phyloP scores from a whole-genome alignment of 2,113 vertebrate genomes.

The Cynopterus brachyotis region DNA sequence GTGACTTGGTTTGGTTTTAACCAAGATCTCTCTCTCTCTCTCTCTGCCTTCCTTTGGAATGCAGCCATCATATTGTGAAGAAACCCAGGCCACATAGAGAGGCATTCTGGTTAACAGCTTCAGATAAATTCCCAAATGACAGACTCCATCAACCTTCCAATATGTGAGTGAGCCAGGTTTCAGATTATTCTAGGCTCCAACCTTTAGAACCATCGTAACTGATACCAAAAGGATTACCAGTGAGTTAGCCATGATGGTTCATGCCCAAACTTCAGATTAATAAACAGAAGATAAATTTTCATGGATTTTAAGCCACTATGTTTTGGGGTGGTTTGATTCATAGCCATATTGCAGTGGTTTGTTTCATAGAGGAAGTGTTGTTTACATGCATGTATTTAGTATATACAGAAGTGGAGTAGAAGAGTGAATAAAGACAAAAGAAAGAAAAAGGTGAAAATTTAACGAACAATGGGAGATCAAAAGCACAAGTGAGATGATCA shows the following conservation, averaged over 20 bases:
- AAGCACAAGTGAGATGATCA: background rate
- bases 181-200: background rate
- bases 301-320: background rate
- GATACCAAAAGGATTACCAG: background rate
- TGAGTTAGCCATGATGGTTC: background rate
- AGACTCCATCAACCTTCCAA: background rate
- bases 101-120: background rate
- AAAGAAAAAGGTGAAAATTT: background rate
- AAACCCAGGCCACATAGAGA: background rate
- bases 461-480: slow-evolving; percentile 22
- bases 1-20: background rate
- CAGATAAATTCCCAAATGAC: background rate
- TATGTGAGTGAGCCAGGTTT: background rate
- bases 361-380: background rate
- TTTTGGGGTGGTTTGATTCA: background rate
- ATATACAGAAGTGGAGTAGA: slow-evolving; percentile 9
- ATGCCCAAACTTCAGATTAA: background rate
- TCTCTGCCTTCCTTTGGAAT: background rate
- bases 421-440: background rate
- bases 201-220: background rate
- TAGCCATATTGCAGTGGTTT: background rate
- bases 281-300: background rate
- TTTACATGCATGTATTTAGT: background rate
- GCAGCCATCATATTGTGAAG: background rate
- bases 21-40: background rate